Conservation (phyloP, 2,888 invertebrate genomes). For the Tricholauxania praeusta region DNA sequence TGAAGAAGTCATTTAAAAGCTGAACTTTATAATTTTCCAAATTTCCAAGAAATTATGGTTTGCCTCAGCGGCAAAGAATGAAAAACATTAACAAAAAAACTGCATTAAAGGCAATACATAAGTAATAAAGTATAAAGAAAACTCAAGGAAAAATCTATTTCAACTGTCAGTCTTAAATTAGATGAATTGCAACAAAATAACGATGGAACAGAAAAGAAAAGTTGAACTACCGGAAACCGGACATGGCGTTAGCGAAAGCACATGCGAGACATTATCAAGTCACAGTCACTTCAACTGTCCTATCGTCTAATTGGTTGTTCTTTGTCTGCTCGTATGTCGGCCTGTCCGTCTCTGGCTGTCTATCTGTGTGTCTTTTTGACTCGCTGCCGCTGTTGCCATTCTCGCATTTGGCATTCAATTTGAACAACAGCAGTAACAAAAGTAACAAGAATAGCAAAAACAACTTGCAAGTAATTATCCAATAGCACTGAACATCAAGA, state of each 20-base stretch:
- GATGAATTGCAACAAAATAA: conserved; percentile 39
- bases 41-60: too few species aligned
- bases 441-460: conserved; percentile 44
- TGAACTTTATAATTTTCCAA: too few species aligned
- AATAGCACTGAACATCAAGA: conserved; percentile 43
- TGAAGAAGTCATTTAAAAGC: too few species aligned
- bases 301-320: not conserved
- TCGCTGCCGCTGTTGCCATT: not conserved
- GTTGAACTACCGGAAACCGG: conserved; percentile 43
- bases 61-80: too few species aligned
- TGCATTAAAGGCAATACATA: too few species aligned
- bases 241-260: conserved; percentile 33
- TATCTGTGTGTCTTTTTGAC: not conserved
- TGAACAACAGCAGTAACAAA: not conserved
- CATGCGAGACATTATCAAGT: conserved; percentile 26
- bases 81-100: too few species aligned
- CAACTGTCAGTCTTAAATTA: not conserved
- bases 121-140: conserved; percentile 30
- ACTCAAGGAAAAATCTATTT: conserved; percentile 25
- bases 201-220: conserved; percentile 35
- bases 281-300: not conserved
- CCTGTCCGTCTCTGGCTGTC: too few species aligned
- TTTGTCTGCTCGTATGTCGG: not conserved
- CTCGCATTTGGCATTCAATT: conserved; percentile 3
- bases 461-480: conserved; percentile 65